Conservation (phyloP, 2,113 vertebrate species). For the Gasterosteus aculeatus region DNA sequence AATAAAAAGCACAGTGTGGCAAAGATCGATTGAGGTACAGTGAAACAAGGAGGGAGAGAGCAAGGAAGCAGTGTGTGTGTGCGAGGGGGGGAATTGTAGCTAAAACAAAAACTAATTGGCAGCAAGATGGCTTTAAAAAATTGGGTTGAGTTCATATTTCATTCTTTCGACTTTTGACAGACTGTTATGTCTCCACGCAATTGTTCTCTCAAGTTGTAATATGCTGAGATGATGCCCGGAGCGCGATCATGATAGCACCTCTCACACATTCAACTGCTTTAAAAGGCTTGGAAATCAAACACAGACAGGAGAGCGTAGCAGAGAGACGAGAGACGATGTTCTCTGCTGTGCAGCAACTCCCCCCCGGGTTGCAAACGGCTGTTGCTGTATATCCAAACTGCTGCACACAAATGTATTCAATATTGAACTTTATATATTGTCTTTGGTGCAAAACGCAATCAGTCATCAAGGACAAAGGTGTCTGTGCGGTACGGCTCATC, state of each 20-base stretch:
- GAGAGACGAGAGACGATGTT: not conserved
- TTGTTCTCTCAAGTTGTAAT: not conserved
- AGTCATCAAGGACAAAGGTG: not conserved
- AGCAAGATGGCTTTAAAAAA: not conserved
- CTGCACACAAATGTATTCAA: not conserved
- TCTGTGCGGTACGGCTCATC: not conserved
- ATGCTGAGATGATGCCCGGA: not conserved
- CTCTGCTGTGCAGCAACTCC: not conserved
- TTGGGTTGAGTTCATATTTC: not conserved
- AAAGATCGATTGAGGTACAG: constrained; percentile 44
- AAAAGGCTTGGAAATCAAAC: constrained; percentile 7
- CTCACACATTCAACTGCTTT: not conserved
- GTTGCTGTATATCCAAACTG: not conserved
- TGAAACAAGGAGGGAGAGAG: constrained; percentile 25
- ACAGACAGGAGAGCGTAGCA: not conserved
- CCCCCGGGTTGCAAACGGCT: not conserved
- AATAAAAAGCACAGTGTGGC: constrained; percentile 51
- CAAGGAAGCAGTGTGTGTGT: not conserved
- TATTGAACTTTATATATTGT: not conserved
- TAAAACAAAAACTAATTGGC: not conserved
- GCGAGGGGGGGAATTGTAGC: not conserved
- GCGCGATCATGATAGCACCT: not conserved
- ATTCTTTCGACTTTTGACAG: not conserved
- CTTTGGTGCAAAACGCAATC: constrained; percentile 21
- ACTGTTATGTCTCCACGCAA: not conserved